Percentiles rank a stretch among this genome's conserved stretches.
phyloP scores from a whole-genome alignment of 2,113 vertebrate species.

The Girardinichthys multiradiatus region DNA sequence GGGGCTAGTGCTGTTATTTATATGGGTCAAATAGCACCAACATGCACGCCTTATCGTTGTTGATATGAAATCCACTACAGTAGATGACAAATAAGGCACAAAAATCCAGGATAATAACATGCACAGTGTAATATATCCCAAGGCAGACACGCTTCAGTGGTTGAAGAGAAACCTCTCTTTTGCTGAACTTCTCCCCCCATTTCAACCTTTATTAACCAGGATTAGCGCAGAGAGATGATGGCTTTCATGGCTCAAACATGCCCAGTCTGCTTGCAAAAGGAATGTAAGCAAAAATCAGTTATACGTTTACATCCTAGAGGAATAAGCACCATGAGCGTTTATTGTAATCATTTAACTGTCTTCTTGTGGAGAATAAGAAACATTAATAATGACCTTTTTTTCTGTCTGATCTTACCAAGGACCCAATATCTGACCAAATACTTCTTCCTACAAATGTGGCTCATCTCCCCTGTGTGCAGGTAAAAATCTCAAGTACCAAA shows the following conservation, averaged over 20 bases:
- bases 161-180: conserved; percentile 42
- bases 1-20: background rate
- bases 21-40: background rate
- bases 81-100: too few relatives aligned
- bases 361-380: too few relatives aligned
- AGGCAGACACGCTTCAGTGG: conserved; percentile 23
- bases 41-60: too few relatives aligned
- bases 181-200: conserved; percentile 33
- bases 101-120: background rate
- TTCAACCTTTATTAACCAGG: conserved; percentile 76
- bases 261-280: conserved; percentile 34
- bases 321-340: background rate
- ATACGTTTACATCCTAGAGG: conserved; percentile 28
- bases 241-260: conserved; percentile 56
- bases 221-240: conserved; percentile 62
- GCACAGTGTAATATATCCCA: background rate
- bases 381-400: too few relatives aligned
- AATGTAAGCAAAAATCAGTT: conserved; percentile 30
- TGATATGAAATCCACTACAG: too few relatives aligned
- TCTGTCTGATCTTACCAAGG: too few relatives aligned
- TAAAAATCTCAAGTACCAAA: conserved; percentile 74
- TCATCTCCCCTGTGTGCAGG: conserved; percentile 45
- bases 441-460: background rate
- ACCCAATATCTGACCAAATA: background rate
- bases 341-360: background rate